Conservation (phyloP, 2,888 invertebrate genomes). For the Stenodera caucasica region DNA sequence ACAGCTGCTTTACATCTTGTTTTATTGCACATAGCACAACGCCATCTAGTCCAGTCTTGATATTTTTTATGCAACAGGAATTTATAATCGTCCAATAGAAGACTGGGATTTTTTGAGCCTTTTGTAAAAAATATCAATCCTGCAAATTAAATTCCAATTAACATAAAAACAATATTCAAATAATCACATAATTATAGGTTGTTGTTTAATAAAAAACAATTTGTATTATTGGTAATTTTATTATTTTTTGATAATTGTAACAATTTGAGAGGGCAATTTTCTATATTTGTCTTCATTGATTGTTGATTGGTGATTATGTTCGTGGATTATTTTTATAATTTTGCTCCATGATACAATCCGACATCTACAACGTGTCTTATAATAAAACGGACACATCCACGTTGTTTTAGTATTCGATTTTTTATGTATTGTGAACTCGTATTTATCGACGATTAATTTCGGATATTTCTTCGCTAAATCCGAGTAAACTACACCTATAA, state of each 20-base stretch:
- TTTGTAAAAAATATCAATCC: conserved; percentile 18
- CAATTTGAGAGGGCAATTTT: conserved; percentile 25
- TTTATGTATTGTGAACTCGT: conserved; percentile 20
- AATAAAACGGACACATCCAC: conserved; percentile 33
- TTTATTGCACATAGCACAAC: conserved; percentile 11
- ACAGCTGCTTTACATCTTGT: conserved; percentile 20
- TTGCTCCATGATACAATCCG: conserved; percentile 23
- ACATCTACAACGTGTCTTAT: conserved; percentile 27
- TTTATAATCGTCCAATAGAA: conserved; percentile 18
- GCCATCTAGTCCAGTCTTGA: conserved; percentile 15
- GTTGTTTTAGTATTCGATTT: conserved; percentile 23
- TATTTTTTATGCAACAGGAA: conserved; percentile 18
- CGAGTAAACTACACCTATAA: conserved; percentile 32
- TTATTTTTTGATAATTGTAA: conserved; percentile 22
- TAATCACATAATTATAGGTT: neutral
- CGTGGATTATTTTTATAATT: conserved; percentile 13
- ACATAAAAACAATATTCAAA: neutral
- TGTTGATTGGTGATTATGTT: conserved; percentile 25
- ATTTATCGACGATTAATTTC: conserved; percentile 27
- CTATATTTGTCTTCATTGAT: conserved; percentile 15
- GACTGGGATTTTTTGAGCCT: conserved; percentile 27
- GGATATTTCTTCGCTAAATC: conserved; percentile 29
- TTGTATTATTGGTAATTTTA: neutral
- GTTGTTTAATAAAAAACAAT: no score
- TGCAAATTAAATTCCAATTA: conserved; percentile 15